phyloP scores from a whole-genome alignment of 1,140 invertebrate species.

The Zaprionus ornatus region DNA sequence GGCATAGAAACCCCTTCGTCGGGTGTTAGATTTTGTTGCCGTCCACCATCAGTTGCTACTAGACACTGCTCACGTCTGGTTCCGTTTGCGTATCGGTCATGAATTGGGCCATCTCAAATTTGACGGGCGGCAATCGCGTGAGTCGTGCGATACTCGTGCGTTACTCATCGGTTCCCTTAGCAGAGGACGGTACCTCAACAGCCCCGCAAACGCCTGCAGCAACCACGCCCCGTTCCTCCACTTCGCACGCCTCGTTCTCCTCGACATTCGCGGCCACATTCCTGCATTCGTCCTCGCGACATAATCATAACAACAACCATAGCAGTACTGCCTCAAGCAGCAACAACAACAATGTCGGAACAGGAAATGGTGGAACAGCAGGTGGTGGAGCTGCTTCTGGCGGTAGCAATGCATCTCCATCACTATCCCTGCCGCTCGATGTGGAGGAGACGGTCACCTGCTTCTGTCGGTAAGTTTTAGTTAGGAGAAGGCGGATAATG shows the following conservation, averaged over 20 bases:
- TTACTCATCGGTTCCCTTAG: constrained; percentile 78
- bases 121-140: constrained; percentile 81
- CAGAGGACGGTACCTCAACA: constrained; percentile 66
- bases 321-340: background rate
- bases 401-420: constrained; percentile 30
- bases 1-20: background rate
- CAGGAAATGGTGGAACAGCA: constrained; percentile 3
- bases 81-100: constrained; percentile 48
- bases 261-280: constrained; percentile 85
- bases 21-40: background rate
- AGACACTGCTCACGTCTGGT: constrained; percentile 45
- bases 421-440: constrained; percentile 86
- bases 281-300: constrained; percentile 65
- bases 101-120: constrained; percentile 83
- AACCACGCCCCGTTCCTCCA: constrained; percentile 55
- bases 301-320: constrained; percentile 44
- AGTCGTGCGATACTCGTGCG: constrained; percentile 82
- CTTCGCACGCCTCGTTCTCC: constrained; percentile 84
- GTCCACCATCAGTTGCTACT: constrained; percentile 57
- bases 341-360: constrained; percentile 23
- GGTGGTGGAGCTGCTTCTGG: constrained; percentile 16
- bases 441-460: constrained; percentile 90
- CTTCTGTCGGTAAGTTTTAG: constrained; percentile 87
- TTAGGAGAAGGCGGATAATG: background rate
- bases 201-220: constrained; percentile 82